phyloP scores from a whole-genome alignment of 2,888 invertebrate genomes.

The Lapara coniferarum region DNA sequence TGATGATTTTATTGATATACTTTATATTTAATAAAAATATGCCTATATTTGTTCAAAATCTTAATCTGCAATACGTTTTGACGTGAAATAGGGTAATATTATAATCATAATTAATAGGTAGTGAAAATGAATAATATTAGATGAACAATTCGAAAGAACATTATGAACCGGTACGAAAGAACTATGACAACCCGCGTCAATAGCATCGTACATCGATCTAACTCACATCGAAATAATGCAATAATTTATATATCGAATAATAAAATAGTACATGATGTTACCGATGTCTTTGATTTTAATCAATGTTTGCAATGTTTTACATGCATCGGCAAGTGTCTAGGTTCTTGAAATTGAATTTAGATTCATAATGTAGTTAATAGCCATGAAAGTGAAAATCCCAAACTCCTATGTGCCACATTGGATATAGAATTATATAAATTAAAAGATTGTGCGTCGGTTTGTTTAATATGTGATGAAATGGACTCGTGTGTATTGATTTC shows the following conservation, averaged over 20 bases:
- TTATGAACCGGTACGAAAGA: neutral
- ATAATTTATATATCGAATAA: neutral
- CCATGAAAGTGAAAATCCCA: neutral
- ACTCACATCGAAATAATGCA: slow-evolving; percentile 20
- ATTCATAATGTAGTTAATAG: neutral
- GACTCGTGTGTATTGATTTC: slow-evolving; percentile 45
- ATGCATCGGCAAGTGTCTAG: neutral
- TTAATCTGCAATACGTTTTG: slow-evolving; percentile 2
- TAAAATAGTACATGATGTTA: neutral
- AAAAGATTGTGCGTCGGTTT: slow-evolving; percentile 12
- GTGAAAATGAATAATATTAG: neutral
- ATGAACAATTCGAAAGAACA: neutral
- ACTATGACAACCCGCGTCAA: neutral
- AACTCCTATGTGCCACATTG: slow-evolving; percentile 22
- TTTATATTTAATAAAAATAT: neutral
- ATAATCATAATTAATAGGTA: neutral
- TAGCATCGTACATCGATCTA: neutral
- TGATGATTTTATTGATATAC: slow-evolving; percentile 18
- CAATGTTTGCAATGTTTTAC: neutral
- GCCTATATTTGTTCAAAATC: neutral
- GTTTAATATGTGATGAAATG: slow-evolving; percentile 46
- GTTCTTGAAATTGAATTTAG: neutral
- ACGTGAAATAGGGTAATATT: neutral
- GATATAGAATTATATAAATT: neutral
- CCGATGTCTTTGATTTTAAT: neutral